Conservation (phyloP, 64 coral and sea anemone species). For the Pocillopora verrucosa region DNA sequence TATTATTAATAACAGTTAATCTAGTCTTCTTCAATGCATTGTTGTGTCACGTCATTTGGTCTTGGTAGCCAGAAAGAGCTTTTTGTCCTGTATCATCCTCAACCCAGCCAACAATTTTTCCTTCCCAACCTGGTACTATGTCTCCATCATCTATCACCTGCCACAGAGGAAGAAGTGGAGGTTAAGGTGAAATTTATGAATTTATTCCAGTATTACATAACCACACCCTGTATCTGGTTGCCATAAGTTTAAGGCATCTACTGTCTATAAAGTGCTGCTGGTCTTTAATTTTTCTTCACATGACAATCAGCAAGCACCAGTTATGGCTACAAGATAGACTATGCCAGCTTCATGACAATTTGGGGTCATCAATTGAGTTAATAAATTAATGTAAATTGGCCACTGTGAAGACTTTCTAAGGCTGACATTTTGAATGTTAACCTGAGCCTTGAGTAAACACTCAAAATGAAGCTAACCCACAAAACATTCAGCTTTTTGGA, state of each 20-base stretch:
- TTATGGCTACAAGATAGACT: not conserved
- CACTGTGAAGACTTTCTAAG: not conserved
- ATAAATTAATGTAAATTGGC: not conserved
- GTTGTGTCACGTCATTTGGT: conserved; percentile 20
- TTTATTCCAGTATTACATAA: not conserved
- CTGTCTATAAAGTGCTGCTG: too few relatives aligned
- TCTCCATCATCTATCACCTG: conserved; percentile 90
- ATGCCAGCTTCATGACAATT: too few relatives aligned
- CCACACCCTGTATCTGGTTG: too few relatives aligned
- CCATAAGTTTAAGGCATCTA: too few relatives aligned
- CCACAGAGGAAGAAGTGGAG: not conserved
- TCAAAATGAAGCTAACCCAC: too few relatives aligned
- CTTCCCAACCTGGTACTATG: conserved; percentile 92
- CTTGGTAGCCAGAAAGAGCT: conserved; percentile 41
- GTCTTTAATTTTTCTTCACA: too few relatives aligned
- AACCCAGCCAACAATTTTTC: conserved; percentile 98
- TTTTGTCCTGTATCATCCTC: conserved; percentile 73
- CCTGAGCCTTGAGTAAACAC: too few relatives aligned
- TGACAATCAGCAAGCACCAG: too few relatives aligned
- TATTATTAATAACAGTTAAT: not conserved
- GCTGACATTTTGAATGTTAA: not conserved
- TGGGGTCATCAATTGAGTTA: too few relatives aligned
- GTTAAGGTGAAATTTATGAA: not conserved
- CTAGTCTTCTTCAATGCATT: not conserved
- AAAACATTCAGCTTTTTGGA: too few relatives aligned